A percentile compares a stretch with the other conserved stretches of the same genome.
These are phyloP conservation scores for Jaculus jaculus DNA, from an alignment of 2,113 vertebrate genomes.

Conservation along the genomic window DNA sequence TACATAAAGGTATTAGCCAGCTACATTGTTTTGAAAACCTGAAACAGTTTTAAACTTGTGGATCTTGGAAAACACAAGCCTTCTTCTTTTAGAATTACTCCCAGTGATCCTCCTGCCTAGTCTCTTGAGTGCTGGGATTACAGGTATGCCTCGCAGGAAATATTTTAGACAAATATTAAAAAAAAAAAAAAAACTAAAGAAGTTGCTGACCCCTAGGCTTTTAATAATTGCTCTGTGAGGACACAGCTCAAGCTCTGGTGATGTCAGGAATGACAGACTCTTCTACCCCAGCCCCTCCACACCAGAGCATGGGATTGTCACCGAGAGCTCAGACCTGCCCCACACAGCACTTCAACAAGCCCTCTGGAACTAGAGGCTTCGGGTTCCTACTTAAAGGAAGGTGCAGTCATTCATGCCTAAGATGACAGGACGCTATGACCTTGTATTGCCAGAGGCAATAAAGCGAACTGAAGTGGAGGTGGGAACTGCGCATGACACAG, in stretches of 20 bases:
- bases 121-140: background rate
- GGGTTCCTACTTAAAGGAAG: background rate
- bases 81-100: background rate
- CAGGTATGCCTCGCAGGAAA: background rate
- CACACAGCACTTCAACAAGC: accelerated
- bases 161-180: background rate
- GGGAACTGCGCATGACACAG: background rate
- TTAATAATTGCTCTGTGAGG: background rate
- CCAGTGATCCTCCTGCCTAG: background rate
- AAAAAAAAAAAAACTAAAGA: background rate
- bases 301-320: accelerated
- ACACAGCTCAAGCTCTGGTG: background rate
- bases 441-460: too few species aligned
- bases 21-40: background rate
- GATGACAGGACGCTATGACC: background rate
- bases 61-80: background rate
- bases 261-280: accelerated
- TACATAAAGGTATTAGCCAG: background rate
- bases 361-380: background rate
- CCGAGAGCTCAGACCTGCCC: accelerated
- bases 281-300: too few species aligned
- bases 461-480: background rate
- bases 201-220: background rate
- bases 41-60: background rate
- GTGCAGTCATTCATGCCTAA: accelerated